Base-by-base conservation (phyloP, 2,888 invertebrate species). In the Cerastis leucographa region DNA sequence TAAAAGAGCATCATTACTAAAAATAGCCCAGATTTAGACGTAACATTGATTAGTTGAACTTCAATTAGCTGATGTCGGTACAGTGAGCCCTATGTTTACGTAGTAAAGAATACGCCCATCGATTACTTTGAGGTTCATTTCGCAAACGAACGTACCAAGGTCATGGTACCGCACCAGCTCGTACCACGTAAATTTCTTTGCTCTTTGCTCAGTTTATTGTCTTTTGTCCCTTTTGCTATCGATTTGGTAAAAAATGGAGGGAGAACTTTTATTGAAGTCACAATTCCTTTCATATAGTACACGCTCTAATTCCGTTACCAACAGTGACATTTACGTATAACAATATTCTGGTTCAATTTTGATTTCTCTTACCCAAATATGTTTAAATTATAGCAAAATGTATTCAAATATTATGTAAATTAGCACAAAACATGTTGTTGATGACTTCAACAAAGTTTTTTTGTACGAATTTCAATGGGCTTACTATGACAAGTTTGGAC, bases 81-180 rank as follows among this genome's bases (percentile, higher is more conserved):
- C 83, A 72, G 84, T 84, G 83, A 76, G 77, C 75, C 84, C 86
- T 91, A 85, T 92, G 90, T 91, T 92, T 93, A 90, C 92, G 90
- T 92, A 92, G 88, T 86, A 87, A 87, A 88, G 85, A 92, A 91
- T 88, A 90, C 88, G 89, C 84, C 85, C 89, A 95, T 95, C 95
- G 95, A 95, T 95, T 95, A 89, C 83, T 89, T 92, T 90, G 86
- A 92, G 91, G 91, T 93, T 94, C 88, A 92, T 90, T 91, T 89
- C 87, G 91, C 89, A 92, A 93, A 92, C 90, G 91, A 93, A 89
- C 91, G 75, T 91, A 92, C 83, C 94, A 96, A 96, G 96, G 96
- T 94, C 94, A 93, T 85, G 92, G 94, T 94, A 93, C 92, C 92
- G 96, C 96, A 95, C 96, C 96, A 95, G 95, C 88, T 93, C 89